These are phyloP conservation scores for Rhodinocichla rosea DNA, from an alignment of 2,113 vertebrate genomes.

Conservation along the genomic window DNA sequence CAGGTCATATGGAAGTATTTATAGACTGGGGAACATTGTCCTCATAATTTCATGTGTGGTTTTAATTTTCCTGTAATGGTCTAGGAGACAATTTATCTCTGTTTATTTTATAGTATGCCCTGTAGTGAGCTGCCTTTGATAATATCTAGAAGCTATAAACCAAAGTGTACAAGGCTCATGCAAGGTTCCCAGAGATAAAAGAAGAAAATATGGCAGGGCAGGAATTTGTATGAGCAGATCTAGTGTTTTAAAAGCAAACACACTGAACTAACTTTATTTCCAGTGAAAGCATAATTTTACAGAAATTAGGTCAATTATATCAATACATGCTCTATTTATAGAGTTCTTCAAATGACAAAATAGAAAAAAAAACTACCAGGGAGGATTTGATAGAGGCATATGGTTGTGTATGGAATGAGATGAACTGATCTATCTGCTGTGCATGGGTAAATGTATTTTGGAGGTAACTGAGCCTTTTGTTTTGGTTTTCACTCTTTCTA, in stretches of 20 bases:
- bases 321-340: neutral
- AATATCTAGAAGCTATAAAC: slow-evolving; percentile 8
- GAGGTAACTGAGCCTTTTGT: neutral
- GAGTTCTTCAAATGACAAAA: neutral
- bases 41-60: neutral
- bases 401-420: neutral
- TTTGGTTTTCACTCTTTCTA: neutral
- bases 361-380: neutral
- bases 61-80: neutral
- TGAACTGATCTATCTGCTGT: neutral
- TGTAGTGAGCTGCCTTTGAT: neutral
- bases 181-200: slow-evolving; percentile 5
- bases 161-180: neutral
- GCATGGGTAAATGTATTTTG: neutral
- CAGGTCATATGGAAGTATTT: neutral
- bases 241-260: neutral
- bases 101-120: neutral
- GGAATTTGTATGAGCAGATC: neutral
- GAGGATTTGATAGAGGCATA: neutral
- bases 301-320: neutral
- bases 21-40: neutral
- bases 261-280: neutral
- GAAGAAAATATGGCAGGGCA: neutral
- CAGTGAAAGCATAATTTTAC: neutral
- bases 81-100: neutral